Conservation (phyloP, 2,113 vertebrate genomes). For the Epinephelus cyanopodus region DNA sequence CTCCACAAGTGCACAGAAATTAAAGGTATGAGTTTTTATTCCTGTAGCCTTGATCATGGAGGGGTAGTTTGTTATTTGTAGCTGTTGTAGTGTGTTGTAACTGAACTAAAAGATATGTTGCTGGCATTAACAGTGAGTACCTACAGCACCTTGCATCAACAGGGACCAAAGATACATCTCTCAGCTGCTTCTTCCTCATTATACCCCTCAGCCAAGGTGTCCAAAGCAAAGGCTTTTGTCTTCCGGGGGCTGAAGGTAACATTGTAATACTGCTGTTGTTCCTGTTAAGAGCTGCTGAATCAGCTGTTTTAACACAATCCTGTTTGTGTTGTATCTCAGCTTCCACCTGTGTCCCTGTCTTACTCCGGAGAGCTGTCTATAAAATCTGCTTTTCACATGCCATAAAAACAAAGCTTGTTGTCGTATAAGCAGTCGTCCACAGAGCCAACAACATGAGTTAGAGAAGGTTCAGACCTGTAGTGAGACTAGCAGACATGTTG, state of each 20-base stretch:
- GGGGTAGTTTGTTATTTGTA: too few relatives aligned
- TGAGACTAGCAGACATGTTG: slow-evolving; percentile 46
- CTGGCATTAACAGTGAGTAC: too few relatives aligned
- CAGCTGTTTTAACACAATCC: background rate
- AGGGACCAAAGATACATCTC: background rate
- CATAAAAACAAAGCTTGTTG: background rate
- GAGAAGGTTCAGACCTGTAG: slow-evolving; percentile 54
- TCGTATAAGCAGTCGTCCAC: background rate
- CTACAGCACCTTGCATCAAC: background rate
- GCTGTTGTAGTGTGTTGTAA: too few relatives aligned
- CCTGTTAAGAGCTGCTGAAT: background rate
- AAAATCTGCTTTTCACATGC: background rate
- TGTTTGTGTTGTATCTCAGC: background rate
- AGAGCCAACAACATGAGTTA: background rate
- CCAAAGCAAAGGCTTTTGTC: background rate
- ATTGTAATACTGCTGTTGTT: background rate
- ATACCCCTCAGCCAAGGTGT: background rate
- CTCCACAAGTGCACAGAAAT: too few relatives aligned
- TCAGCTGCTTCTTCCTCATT: slow-evolving; percentile 8
- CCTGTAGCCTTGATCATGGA: too few relatives aligned
- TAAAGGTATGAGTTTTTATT: too few relatives aligned
- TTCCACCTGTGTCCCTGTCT: background rate
- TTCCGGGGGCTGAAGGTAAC: background rate
- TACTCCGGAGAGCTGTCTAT: background rate
- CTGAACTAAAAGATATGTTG: too few relatives aligned